Evolutionary conservation across 1,140 invertebrate species (phyloP).

Genomic region (Cyclargus thomasi): DNA sequence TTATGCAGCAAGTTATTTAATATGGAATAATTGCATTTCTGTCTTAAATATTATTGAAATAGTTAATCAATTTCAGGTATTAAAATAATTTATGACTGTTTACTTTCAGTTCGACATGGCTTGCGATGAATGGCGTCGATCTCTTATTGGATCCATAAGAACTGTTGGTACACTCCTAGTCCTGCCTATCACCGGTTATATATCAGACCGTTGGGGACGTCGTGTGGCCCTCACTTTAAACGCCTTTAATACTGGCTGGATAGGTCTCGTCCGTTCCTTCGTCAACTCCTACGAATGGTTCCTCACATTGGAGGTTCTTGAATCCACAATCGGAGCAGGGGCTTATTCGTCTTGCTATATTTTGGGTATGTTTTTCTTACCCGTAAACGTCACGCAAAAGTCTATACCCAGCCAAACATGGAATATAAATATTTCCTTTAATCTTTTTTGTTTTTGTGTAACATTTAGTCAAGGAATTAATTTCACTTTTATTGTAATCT

Average conservation of each 20-base stretch:
- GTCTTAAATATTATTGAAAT: too few relatives aligned
- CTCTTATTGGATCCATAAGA: conserved; percentile 82
- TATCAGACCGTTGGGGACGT: conserved; percentile 81
- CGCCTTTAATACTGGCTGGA: conserved; percentile 76
- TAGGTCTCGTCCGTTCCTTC: conserved; percentile 80
- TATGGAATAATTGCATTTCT: too few relatives aligned
- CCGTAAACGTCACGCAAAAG: too few relatives aligned
- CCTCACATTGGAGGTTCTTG: conserved; percentile 79
- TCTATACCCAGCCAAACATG: too few relatives aligned
- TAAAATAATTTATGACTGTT: too few relatives aligned
- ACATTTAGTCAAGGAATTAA: too few relatives aligned
- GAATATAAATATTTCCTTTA: too few relatives aligned
- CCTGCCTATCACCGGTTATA: conserved; percentile 80
- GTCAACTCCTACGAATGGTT: conserved; percentile 81
- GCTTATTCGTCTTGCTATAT: conserved; percentile 69
- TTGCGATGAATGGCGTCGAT: conserved; percentile 80
- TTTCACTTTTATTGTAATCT: too few relatives aligned
- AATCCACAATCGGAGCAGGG: conserved; percentile 73
- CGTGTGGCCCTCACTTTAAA: conserved; percentile 78
- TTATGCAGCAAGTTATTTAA: too few relatives aligned
- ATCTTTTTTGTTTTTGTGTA: too few relatives aligned
- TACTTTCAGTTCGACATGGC: conserved; percentile 59
- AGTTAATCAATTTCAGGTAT: too few relatives aligned
- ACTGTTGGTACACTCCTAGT: conserved; percentile 82
- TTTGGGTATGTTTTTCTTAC: conserved; percentile 42